Base-by-base conservation (phyloP, 2,888 invertebrate genomes). In the Tetrapedia diversipes region DNA sequence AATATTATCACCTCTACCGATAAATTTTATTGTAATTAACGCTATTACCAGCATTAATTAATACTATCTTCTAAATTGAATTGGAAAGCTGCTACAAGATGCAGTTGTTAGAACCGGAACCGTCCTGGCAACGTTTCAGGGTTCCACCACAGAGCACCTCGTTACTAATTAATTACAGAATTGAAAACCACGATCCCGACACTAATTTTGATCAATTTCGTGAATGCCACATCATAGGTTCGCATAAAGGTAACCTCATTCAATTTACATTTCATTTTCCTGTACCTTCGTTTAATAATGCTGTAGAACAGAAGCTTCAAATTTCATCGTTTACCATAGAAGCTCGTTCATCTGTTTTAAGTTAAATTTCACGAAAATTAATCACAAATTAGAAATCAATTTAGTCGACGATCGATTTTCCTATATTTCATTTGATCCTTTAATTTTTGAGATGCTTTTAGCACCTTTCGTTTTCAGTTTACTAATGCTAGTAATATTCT, bases 101-200 rank as follows among this genome's bases (percentile, higher is more conserved):
- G 53, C 54, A 45, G 74, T 39, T 19, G 11, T 41, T 47, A 41
- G 41, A 6, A 37, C 41, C 19, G 47, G 27, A 27, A 74, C 10
- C 34, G 41, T 45, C 63, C 64, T 75, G 75, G 75, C 75, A 75
- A 34, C 75, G 75, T 75, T 75, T 74, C 75, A 75, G 64, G 49
- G 22, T 65, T 41, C 16, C 39, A 4, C 39, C 65, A 22, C 47
- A 59, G 39, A 54, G 47, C n/a, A 29, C 16, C 43, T 47, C 56
- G 45, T 75, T 59, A 75, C 45, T 75, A 39, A 34, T 75, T 75
- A 75, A 74, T 75, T 65, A 66, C 27, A 41, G 47, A 65, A 65
- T 75, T 74, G 65, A 59, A 60, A 65, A 65, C 59, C 75, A 14
- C 59, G 14, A n/a, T 27, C 1, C 14, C 45, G 34, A 57, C 65